A percentile compares a stretch with the other conserved stretches of the same genome.
Conservation (phyloP, 2,113 vertebrate genomes). For the Myrmecobius fasciatus region DNA sequence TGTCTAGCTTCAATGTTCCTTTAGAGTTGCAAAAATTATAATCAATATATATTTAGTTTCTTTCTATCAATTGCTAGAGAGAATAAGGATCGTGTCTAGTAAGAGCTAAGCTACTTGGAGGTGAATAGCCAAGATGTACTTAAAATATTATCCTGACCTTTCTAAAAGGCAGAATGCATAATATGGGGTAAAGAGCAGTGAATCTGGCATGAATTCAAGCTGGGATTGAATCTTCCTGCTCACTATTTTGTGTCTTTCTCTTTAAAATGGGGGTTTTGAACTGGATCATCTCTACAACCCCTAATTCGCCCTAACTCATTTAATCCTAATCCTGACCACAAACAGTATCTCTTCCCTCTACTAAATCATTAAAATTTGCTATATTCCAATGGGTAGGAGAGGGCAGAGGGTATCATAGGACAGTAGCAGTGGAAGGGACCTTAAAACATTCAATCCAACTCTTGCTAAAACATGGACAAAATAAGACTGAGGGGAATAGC, state of each 20-base stretch:
- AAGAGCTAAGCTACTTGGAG: constrained; percentile 39
- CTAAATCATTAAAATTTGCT: neutral
- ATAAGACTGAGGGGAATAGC: neutral
- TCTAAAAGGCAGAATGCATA: neutral
- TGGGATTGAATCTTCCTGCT: neutral
- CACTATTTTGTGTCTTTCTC: neutral
- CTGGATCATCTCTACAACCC: neutral
- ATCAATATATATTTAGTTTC: constrained; percentile 14
- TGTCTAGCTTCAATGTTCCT: constrained; percentile 61
- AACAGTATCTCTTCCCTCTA: neutral
- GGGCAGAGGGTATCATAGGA: neutral
- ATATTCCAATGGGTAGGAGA: neutral
- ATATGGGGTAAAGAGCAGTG: neutral
- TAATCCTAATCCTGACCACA: neutral
- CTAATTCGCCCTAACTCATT: neutral
- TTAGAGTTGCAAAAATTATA: constrained; percentile 49
- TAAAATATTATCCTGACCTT: constrained; percentile 28
- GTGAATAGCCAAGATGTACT: neutral
- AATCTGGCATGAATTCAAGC: neutral
- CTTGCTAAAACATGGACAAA: neutral
- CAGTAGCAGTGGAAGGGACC: neutral
- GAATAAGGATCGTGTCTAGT: constrained; percentile 38
- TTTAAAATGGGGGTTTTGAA: neutral
- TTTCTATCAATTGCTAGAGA: constrained; percentile 23
- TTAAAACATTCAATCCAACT: neutral